Percentiles rank a stretch among this genome's conserved stretches.
These are phyloP conservation scores for Pollenia labialis DNA, from an alignment of 2,888 invertebrate genomes.

Conservation along the genomic window DNA sequence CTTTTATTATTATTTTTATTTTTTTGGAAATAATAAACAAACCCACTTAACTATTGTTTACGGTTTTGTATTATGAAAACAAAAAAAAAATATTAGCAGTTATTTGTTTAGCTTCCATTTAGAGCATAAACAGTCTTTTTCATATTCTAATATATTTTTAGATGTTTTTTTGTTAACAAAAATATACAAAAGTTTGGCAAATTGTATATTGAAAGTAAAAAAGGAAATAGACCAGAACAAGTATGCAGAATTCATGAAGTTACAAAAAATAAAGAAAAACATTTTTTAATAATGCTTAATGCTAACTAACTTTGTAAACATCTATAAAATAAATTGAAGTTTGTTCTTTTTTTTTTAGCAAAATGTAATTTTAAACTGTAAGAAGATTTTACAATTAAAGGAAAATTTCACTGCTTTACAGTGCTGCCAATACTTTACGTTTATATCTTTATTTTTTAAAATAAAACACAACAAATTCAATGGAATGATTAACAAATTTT, in stretches of 20 bases:
- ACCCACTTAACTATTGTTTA: constrained; percentile 58
- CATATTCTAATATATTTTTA: constrained; percentile 21
- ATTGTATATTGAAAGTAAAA: constrained; percentile 37
- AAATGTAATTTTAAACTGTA: background rate
- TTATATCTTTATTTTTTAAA: too few relatives aligned
- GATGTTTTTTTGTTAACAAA: constrained; percentile 4
- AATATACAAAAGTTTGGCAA: constrained; percentile 3
- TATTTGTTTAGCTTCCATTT: constrained; percentile 64
- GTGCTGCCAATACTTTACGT: too few relatives aligned
- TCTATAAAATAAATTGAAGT: background rate
- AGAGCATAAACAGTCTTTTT: constrained; percentile 56
- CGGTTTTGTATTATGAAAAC: constrained; percentile 21
- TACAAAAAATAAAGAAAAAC: background rate
- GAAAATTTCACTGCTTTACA: too few relatives aligned
- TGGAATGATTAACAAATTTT: too few relatives aligned
- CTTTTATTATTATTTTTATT: constrained; percentile 9
- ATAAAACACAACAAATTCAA: too few relatives aligned
- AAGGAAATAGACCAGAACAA: constrained; percentile 61
- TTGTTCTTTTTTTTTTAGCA: background rate
- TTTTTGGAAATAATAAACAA: constrained; percentile 27
- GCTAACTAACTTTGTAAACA: too few relatives aligned
- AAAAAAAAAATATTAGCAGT: constrained; percentile 39
- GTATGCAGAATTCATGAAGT: constrained; percentile 40
- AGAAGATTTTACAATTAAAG: background rate
- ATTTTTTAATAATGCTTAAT: background rate